Base-by-base conservation (phyloP, 2,888 invertebrate species). In the Phalera bucephala region DNA sequence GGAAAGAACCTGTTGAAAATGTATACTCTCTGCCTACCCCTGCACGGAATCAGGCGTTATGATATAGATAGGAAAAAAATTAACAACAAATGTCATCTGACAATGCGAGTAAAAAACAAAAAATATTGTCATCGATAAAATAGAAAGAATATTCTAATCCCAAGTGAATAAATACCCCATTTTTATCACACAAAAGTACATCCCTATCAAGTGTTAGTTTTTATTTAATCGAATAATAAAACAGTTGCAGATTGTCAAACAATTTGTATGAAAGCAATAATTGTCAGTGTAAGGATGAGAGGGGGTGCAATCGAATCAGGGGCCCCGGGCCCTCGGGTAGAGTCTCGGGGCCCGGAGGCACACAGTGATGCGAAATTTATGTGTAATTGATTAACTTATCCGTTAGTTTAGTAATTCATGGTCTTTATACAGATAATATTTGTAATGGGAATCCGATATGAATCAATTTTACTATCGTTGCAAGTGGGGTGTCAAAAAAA, bases 371-470 rank as follows among this genome's bases (percentile, higher is more conserved):
- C 27, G 3, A 31, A 31, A 29, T 36, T 37, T 37, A 32, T 44
- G 22, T 47, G 31, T 50, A 58, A 56, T 52, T 52, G 52, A 58
- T 58, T 52, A 58, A 45, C 61, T 41, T 55, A 45, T 43, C 3
- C 3, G 46, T 33, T 43, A 45, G 36, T 44, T 57, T 44, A 48
- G 29, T 14, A 42, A 45, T 43, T 44, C 40, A 39, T 39, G 41
- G 30, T 40, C 14, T 14, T 8, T 27, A 27, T 27, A 14, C n/a
- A 7, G 12, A 11, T 12, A n/a, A 12, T n/a, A 27, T 19, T n/a
- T 10, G 13, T 26, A 12, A 14, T 33, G 12, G 8, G 13, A 28
- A 15, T 14, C 1, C 2, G 14, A 14, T 27, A 8, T 14, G 2
- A n/a, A 22, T 3, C 2, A 14, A 14, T 2, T n/a, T n/a, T n/a